These are phyloP conservation scores for Geophilus truncorum DNA, from an alignment of 2,888 invertebrate genomes.

Conservation along the genomic window DNA sequence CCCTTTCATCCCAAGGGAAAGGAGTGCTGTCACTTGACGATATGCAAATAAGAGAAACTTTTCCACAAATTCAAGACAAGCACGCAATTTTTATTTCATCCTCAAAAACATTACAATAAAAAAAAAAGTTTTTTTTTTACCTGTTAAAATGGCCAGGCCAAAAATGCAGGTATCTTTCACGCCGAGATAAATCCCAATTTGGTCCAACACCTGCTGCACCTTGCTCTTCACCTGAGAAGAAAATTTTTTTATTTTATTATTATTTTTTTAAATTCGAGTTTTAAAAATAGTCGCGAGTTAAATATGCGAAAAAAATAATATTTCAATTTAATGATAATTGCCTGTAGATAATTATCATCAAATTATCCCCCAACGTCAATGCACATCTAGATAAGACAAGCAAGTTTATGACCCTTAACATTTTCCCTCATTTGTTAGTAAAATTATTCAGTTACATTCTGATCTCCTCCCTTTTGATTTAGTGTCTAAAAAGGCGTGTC, in stretches of 20 bases:
- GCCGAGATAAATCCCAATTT: slow-evolving; percentile 75
- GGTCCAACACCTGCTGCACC: slow-evolving; percentile 74
- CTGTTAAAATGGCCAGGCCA: slow-evolving; percentile 76
- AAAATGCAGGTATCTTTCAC: slow-evolving; percentile 80
- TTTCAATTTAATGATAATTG: slow-evolving; percentile 10
- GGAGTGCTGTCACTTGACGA: slow-evolving; percentile 22
- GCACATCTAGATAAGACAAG: slow-evolving; percentile 11
- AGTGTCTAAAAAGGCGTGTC: slow-evolving; percentile 19
- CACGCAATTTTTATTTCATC: slow-evolving; percentile 18
- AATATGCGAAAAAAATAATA: background rate
- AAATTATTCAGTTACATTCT: slow-evolving; percentile 7
- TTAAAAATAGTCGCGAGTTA: background rate
- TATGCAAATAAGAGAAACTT: slow-evolving; percentile 23
- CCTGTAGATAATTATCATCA: background rate
- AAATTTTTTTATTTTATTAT: background rate
- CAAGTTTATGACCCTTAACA: slow-evolving; percentile 2
- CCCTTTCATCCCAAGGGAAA: slow-evolving; percentile 27
- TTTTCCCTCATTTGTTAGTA: slow-evolving; percentile 16
- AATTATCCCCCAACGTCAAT: slow-evolving; percentile 2
- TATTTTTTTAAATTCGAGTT: background rate
- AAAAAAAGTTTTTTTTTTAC: slow-evolving; percentile 53
- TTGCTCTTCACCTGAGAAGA: slow-evolving; percentile 69
- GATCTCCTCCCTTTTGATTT: slow-evolving; percentile 23
- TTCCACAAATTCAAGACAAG: background rate
- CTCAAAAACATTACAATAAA: background rate